phyloP scores from a whole-genome alignment of 2,113 vertebrate species.

The Columbina picui region DNA sequence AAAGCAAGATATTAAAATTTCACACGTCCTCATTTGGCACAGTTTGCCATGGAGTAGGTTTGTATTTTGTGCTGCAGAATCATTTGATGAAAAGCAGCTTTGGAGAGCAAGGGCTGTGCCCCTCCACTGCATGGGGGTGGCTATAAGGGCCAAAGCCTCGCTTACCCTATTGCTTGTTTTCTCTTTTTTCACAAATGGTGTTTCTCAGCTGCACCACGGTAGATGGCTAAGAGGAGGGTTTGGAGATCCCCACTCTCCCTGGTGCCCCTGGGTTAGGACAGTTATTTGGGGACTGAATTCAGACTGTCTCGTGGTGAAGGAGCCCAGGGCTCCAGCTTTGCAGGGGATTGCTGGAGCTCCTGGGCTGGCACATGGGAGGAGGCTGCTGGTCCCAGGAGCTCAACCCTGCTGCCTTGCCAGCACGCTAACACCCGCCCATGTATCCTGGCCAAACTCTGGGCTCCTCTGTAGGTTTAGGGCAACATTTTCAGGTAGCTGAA shows the following conservation, averaged over 20 bases:
- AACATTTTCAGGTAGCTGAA: neutral
- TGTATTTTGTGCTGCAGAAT: neutral
- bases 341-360: neutral
- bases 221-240: neutral
- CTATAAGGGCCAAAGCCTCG: neutral
- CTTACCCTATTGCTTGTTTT: neutral
- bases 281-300: neutral
- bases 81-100: neutral
- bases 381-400: neutral
- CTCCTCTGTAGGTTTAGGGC: neutral
- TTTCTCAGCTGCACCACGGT: neutral
- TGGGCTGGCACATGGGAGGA: rapidly evolving
- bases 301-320: neutral
- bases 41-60: neutral
- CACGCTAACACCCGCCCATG: rapidly evolving
- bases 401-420: neutral
- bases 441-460: neutral
- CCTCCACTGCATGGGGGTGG: neutral
- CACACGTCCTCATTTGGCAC: neutral
- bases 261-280: neutral
- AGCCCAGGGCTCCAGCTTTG: neutral
- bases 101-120: neutral
- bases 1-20: neutral
- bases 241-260: neutral
- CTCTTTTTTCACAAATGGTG: neutral